phyloP scores from a whole-genome alignment of 2,113 vertebrate genomes.

The Connochaetes taurinus region DNA sequence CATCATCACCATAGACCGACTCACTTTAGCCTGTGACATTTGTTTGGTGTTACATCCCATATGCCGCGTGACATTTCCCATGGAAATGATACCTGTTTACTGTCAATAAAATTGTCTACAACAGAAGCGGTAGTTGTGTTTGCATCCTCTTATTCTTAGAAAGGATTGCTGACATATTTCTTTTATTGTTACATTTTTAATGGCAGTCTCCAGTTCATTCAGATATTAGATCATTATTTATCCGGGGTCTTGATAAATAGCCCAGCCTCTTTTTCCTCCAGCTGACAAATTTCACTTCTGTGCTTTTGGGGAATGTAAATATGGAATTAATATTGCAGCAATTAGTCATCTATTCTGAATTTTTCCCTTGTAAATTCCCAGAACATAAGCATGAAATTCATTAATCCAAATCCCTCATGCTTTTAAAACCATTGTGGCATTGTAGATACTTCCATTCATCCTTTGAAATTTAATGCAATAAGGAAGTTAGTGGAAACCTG shows the following conservation, averaged over 20 bases:
- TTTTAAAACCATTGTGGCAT: not conserved
- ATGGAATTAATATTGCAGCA: slow-evolving; percentile 7
- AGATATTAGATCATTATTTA: not conserved
- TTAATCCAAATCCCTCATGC: not conserved
- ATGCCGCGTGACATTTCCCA: not conserved
- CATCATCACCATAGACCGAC: rapidly evolving
- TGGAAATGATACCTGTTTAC: not conserved
- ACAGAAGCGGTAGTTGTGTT: not conserved
- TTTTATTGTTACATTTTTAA: not conserved
- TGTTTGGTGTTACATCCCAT: not conserved
- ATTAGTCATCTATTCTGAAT: not conserved
- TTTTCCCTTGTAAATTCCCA: not conserved
- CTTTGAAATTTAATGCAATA: not conserved
- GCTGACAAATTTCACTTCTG: not conserved
- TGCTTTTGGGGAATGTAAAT: not conserved
- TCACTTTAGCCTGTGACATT: not conserved
- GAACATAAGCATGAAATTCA: not conserved
- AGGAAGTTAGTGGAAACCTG: not conserved
- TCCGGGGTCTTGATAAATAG: not conserved
- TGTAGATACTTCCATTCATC: not conserved
- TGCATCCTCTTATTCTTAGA: not conserved
- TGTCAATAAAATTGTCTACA: not conserved
- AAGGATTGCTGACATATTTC: not conserved
- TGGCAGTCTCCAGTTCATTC: not conserved
- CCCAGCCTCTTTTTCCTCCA: not conserved